Evolutionary conservation across 30 jellyfish, hydroid and myxozoan species (phyloP), one percentile per base, ranked within the genome.

Genomic region (Aurelia aurita): DNA sequence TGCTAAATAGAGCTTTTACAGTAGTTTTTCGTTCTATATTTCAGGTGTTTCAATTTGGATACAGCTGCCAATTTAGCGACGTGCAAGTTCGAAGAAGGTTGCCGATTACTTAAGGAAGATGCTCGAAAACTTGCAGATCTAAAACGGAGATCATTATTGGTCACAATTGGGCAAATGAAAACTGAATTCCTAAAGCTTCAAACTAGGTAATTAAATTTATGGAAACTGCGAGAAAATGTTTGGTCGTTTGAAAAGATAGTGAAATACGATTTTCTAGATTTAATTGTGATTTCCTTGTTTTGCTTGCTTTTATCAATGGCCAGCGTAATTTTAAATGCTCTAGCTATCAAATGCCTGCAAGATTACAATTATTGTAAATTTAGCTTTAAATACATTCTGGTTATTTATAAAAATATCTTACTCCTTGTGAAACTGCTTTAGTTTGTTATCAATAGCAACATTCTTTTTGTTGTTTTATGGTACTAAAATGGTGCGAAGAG

Each of bases 61-160:
- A 68, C 94, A 10, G 96, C 98, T 11, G 87, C 88, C 16, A 93
- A 76, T 34, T 77, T 93, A 20, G 98, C 97, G 16, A 87, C 93
- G 15, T 53, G 35, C 0, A 87, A 80, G 51, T 92, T 71, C 72
- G 91, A 87, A 18, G 96, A 86, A 75, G 90, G 76, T 20, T 60
- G 89, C 32, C 20, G 47, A 26, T 32, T 35, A 6, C 80, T 92
- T 49, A 61, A 74, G 21, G 90, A 58, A 7, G 90, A 87, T 58
- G 90, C 86, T 18, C 47, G 23, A 55, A 76, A 49, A 46, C 61
- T 77, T 10, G 97, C 96, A 1, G 93, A 82, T 23, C 25, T 84
- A 10, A 83, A 90, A 61, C 80, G 91, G 65, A 89, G 86, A 25
- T 61, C 95, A 0, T 64, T 90, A 28, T 55, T 90, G 53, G 95